A percentile compares a stretch with the other conserved stretches of the same genome.
Evolutionary conservation across 1,140 invertebrate genomes (phyloP).

Genomic region (Oncopeltus fasciatus): DNA sequence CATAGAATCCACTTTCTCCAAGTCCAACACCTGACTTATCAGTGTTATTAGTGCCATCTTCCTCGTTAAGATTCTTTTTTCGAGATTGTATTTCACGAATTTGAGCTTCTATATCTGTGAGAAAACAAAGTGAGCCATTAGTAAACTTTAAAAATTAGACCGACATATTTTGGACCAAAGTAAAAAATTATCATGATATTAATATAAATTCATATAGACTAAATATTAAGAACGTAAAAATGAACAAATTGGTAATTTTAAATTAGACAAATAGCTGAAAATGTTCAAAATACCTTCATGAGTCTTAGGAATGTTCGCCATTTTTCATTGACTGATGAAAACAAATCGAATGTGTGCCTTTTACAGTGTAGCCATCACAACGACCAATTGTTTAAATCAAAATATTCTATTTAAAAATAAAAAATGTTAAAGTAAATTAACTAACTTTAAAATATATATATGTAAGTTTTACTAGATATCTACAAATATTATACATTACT

Average conservation of each 20-base stretch:
- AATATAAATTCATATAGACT: not conserved
- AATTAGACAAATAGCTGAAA: not conserved
- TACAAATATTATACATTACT: too few species aligned
- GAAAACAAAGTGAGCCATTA: constrained; percentile 17
- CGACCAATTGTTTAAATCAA: too few species aligned
- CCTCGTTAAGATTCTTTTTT: constrained; percentile 52
- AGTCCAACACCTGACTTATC: constrained; percentile 66
- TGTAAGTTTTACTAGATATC: too few species aligned
- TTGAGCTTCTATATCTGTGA: constrained; percentile 89
- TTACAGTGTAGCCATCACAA: too few species aligned
- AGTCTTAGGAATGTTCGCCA: not conserved
- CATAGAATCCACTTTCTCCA: constrained; percentile 76
- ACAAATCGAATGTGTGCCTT: too few species aligned
- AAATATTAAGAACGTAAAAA: not conserved
- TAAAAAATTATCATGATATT: not conserved
- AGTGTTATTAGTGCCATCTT: constrained; percentile 30
- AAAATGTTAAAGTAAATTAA: too few species aligned
- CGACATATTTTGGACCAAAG: not conserved
- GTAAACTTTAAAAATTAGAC: not conserved
- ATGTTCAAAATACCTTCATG: constrained; percentile 4
- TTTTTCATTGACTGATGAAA: not conserved
- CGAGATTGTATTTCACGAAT: constrained; percentile 79
- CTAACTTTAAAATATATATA: too few species aligned
- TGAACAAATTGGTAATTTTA: not conserved
- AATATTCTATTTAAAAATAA: too few species aligned